phyloP scores from a whole-genome alignment of 2,113 vertebrate genomes.

The Fulmarus glacialis region DNA sequence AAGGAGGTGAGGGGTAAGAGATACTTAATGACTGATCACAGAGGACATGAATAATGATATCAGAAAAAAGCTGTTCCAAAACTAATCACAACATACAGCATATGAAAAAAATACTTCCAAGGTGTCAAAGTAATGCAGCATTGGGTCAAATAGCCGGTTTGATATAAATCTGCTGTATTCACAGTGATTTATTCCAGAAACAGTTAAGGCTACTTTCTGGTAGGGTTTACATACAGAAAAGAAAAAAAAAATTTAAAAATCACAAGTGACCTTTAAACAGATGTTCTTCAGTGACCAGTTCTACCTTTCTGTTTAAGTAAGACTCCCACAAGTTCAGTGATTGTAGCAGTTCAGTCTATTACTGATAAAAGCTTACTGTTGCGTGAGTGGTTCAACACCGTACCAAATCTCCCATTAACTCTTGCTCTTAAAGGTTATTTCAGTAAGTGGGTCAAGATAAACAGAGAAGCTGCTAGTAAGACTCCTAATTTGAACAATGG shows the following conservation, averaged over 20 bases:
- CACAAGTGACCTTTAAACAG: neutral
- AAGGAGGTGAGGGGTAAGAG: neutral
- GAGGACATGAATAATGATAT: neutral
- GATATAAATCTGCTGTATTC: neutral
- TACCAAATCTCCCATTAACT: conserved; percentile 1
- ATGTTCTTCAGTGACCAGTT: neutral
- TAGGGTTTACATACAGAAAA: neutral
- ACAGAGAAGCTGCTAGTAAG: neutral
- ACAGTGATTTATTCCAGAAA: neutral
- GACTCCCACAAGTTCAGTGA: neutral
- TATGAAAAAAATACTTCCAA: neutral
- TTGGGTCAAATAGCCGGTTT: neutral
- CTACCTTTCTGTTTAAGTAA: neutral
- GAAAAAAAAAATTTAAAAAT: neutral
- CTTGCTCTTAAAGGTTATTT: conserved; percentile 49
- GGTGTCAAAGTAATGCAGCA: neutral
- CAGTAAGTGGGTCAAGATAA: conserved; percentile 58
- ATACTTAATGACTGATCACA: neutral
- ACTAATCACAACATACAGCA: neutral
- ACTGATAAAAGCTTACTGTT: neutral
- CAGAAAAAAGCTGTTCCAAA: neutral
- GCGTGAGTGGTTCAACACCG: neutral
- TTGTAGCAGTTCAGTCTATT: neutral
- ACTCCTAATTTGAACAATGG: neutral
- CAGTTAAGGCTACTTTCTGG: neutral